Conservation (phyloP, 2,113 vertebrate genomes). For the Craseonycteris thonglongyai region DNA sequence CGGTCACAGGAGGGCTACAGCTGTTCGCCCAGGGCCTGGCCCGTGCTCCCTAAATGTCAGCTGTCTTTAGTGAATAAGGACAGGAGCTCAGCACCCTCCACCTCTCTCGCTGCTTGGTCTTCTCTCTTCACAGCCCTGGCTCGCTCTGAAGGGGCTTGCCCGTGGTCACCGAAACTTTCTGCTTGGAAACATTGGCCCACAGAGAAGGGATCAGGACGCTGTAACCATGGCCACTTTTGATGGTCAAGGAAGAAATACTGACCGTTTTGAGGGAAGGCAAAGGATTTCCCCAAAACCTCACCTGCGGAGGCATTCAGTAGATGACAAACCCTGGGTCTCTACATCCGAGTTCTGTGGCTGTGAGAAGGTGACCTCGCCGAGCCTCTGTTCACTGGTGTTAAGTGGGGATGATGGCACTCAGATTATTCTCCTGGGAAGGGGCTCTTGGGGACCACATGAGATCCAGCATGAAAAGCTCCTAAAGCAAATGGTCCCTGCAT, state of each 20-base stretch:
- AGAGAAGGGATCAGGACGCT: not conserved
- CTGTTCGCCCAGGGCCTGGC: not conserved
- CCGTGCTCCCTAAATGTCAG: not conserved
- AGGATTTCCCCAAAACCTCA: not conserved
- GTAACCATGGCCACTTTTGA: not conserved
- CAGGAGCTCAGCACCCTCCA: fast-evolving
- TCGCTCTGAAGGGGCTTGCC: not conserved
- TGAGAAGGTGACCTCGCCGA: not conserved
- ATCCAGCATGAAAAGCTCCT: not conserved
- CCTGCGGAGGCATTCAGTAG: not conserved
- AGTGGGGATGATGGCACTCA: not conserved
- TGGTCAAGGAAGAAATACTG: not conserved
- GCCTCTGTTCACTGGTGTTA: not conserved
- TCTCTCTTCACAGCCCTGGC: not conserved
- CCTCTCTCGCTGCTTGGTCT: not conserved
- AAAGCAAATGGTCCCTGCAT: not conserved
- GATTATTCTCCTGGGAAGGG: not conserved
- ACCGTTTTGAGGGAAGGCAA: not conserved
- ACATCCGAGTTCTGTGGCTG: not conserved
- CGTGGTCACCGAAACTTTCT: not conserved
- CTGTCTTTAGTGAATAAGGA: not conserved
- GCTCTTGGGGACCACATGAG: not conserved
- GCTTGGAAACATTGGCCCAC: not conserved
- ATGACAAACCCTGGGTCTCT: not conserved
- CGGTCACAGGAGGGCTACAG: not conserved